Conservation (phyloP, 2,113 vertebrate genomes). For the Protomyctophum bolini region DNA sequence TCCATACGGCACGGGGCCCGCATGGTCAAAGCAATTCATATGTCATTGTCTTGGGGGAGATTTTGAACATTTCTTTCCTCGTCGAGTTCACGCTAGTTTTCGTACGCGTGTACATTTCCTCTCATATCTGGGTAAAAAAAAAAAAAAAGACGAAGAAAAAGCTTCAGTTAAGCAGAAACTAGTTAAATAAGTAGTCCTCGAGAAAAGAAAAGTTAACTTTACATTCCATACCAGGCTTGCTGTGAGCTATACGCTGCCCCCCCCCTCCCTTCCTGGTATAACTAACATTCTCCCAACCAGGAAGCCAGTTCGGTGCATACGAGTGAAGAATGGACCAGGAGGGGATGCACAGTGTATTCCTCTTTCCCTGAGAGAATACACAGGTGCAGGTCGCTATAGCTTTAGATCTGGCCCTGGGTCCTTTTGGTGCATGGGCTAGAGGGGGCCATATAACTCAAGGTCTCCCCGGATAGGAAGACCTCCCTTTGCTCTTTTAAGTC, state of each 20-base stretch:
- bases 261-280: background rate
- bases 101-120: constrained; percentile 17
- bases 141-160: background rate
- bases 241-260: background rate
- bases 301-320: background rate
- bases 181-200: background rate
- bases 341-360: background rate
- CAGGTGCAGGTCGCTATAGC: constrained; percentile 37
- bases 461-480: constrained; percentile 38
- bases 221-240: background rate
- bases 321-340: background rate
- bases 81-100: constrained; percentile 16
- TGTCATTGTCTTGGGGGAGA: constrained; percentile 30
- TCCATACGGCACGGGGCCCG: constrained; percentile 38
- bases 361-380: constrained; percentile 8
- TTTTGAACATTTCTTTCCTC: constrained; percentile 27
- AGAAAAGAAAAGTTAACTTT: background rate
- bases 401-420: constrained; percentile 35
- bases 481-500: constrained; percentile 33
- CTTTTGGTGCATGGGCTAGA: constrained; percentile 33
- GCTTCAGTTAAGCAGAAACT: background rate
- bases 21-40: constrained; percentile 58
- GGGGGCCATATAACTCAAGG: constrained; percentile 37
- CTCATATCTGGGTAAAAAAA: background rate
- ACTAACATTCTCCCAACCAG: background rate